A percentile compares a stretch with the other conserved stretches of the same genome.
Conservation (phyloP, 2,888 invertebrate genomes). For the Enchytraeus crypticus region DNA sequence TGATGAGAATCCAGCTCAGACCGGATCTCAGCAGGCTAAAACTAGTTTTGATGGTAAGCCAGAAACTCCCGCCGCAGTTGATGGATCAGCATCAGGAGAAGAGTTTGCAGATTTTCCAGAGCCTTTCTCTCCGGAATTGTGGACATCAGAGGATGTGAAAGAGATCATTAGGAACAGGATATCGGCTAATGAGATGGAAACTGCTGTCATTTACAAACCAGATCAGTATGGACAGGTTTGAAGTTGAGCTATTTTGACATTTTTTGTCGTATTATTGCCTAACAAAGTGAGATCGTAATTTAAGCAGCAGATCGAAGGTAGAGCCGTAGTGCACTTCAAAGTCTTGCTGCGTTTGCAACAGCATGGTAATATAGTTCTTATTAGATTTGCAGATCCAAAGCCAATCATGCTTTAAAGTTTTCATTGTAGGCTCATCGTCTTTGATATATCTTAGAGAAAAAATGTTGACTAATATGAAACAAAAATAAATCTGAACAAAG, state of each 20-base stretch:
- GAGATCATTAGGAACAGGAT: constrained; percentile 11
- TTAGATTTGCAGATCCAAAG: background rate
- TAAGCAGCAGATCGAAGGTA: constrained; percentile 13
- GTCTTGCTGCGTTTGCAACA: constrained; percentile 1
- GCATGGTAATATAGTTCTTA: background rate
- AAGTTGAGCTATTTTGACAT: too few relatives aligned
- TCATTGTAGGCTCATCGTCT: too few relatives aligned
- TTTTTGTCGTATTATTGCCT: too few relatives aligned
- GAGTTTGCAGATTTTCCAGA: constrained; percentile 16
- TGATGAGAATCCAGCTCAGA: too few relatives aligned
- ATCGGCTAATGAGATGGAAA: constrained; percentile 1
- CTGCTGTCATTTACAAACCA: constrained; percentile 16
- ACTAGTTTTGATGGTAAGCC: too few relatives aligned
- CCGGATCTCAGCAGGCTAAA: too few relatives aligned
- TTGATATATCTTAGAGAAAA: too few relatives aligned
- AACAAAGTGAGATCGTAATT: constrained; percentile 18
- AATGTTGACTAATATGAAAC: too few relatives aligned
- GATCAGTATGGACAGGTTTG: constrained; percentile 16
- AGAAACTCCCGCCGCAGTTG: too few relatives aligned
- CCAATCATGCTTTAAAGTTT: too few relatives aligned
- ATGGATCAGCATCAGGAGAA: too few relatives aligned
- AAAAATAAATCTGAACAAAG: too few relatives aligned
- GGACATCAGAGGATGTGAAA: constrained; percentile 10
- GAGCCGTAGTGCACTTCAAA: constrained; percentile 8
- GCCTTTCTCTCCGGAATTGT: constrained; percentile 9